Base-by-base conservation (phyloP, 2,113 vertebrate genomes). In the Myrmecobius fasciatus region DNA sequence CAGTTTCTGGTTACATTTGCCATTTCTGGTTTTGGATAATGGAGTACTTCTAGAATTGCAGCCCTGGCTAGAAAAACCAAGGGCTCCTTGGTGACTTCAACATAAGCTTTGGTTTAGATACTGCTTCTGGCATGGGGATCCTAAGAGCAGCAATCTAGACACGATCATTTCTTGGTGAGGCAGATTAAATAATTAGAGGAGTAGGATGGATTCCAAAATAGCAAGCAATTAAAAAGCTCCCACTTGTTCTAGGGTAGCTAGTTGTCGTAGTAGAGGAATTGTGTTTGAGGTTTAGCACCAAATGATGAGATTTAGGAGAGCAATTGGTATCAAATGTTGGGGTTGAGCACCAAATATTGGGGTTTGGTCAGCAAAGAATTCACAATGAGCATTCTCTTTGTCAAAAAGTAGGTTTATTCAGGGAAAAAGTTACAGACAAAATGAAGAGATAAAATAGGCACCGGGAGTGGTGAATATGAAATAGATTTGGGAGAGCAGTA, bases 21-120 rank as follows among this genome's bases (percentile, higher is more conserved):
- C 89, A 48, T 90, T 90, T 51, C 89, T 90, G 89, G 67, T 83
- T n/a, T 7, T 43, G 6, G 67, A 43, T 83, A 83, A 83, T 83
- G 67, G 67, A 43, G 67, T 83, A n/a, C 43, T 83, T 83, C 36
- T n/a, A 89, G 46, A 26, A 89, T 46, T 20, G 47, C 1, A 53
- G 43, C 5, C 31, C 4, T 2, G 52, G 17, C 52, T 75, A 5
- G 89, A 47, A 53, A 89, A 22, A 53, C 31, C 26, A 4, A 24
- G 43, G 31, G 2, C 49, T 88, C 53, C 91, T 31, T 0, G 47
- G 26, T 26, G 25, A n/a, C n/a, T 46, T 20, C 0, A 4, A 3
- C 3, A 0, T 2, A 8, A 1, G 20, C 52, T 31, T 90, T 51
- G 1, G 28, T 1, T 28, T 5, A 93, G 22, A 8, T 10, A 10